Percentiles rank a stretch among this genome's conserved stretches.
These are phyloP conservation scores for Melanargia galathea DNA, from an alignment of 2,888 invertebrate genomes.

Conservation along the genomic window DNA sequence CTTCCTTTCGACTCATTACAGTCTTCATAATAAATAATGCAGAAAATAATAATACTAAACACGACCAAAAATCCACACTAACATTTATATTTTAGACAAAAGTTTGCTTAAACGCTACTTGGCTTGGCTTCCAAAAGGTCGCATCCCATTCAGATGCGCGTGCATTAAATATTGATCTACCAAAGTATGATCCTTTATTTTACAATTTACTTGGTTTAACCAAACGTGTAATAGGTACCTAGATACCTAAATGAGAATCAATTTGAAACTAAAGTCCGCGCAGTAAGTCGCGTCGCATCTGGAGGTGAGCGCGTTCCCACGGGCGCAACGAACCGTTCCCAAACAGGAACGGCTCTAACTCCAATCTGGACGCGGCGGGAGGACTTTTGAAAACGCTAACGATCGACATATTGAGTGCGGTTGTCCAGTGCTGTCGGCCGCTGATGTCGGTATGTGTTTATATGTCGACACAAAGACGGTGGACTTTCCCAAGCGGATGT, in stretches of 20 bases:
- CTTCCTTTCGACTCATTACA: no score
- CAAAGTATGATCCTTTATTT: no score
- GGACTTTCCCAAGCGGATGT: no score
- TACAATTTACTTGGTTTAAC: not conserved
- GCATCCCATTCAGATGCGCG: no score
- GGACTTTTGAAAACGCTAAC: slow-evolving; percentile 74
- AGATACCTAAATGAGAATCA: slow-evolving; percentile 16
- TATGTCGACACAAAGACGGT: not conserved
- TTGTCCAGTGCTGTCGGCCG: slow-evolving; percentile 51
- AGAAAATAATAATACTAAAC: no score
- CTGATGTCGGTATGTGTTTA: not conserved
- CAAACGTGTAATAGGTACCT: no score
- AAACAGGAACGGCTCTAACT: slow-evolving; percentile 49
- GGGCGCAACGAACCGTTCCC: slow-evolving; percentile 59
- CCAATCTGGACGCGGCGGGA: slow-evolving; percentile 59
- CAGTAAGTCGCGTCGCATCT: slow-evolving; percentile 32
- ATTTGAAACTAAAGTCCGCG: slow-evolving; percentile 29
- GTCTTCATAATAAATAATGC: no score
- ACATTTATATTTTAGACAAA: no score
- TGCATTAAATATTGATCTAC: no score
- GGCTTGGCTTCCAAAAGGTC: no score
- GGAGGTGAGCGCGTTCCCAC: slow-evolving; percentile 55
- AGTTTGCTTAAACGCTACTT: no score
- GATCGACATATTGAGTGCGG: slow-evolving; percentile 55
- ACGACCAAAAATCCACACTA: no score